Percentiles rank a stretch among this genome's conserved stretches.
Conservation (phyloP, 2,113 vertebrate genomes). For the Sylvietta virens region DNA sequence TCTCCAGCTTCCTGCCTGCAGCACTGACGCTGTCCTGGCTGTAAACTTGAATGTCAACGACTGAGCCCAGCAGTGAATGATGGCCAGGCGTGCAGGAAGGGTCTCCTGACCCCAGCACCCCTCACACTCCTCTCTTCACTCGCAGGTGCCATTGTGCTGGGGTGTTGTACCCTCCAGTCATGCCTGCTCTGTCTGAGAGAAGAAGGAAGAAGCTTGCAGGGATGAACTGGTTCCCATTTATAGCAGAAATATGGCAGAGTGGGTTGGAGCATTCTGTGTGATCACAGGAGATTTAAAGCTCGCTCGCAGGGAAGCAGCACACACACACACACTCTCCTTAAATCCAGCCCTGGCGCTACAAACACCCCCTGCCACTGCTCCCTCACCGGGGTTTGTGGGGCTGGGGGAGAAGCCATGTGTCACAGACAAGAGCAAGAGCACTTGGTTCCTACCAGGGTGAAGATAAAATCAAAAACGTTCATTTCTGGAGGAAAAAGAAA, state of each 20-base stretch:
- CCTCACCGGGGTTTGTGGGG: neutral
- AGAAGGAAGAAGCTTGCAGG: neutral
- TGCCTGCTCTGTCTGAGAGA: neutral
- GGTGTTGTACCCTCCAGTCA: too few species aligned
- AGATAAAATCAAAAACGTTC: neutral
- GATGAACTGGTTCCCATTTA: neutral
- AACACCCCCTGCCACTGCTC: neutral
- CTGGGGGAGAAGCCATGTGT: neutral
- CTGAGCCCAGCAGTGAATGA: neutral
- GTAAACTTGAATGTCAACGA: fast-evolving
- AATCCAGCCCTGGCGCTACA: neutral
- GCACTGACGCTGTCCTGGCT: neutral
- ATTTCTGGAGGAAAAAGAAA: neutral
- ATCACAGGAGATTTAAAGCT: neutral
- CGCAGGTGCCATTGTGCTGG: fast-evolving
- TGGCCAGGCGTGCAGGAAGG: fast-evolving
- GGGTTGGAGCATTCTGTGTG: neutral
- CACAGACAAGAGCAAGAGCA: neutral
- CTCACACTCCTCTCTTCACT: neutral
- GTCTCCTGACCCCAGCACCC: neutral
- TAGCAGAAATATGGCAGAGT: neutral
- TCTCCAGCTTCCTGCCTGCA: neutral
- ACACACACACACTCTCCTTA: neutral
- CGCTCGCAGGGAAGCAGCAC: neutral
- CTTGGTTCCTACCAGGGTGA: neutral